A percentile compares a stretch with the other conserved stretches of the same genome.
Conservation (phyloP, 2,113 vertebrate genomes). For the Dicaeum eximium region DNA sequence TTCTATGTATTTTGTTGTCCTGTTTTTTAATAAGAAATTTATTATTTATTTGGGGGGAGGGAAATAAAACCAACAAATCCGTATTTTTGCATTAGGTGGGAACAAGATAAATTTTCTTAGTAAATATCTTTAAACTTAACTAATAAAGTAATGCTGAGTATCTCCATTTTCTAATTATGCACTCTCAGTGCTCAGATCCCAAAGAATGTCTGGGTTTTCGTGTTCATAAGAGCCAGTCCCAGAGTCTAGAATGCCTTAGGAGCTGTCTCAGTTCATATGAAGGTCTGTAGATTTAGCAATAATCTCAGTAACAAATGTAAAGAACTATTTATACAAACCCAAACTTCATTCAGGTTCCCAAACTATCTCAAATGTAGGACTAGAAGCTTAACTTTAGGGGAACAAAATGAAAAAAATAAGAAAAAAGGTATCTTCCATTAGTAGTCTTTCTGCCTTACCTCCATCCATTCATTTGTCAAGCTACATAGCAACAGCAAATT, state of each 20-base stretch:
- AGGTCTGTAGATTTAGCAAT: neutral
- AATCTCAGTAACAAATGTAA: neutral
- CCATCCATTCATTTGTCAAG: neutral
- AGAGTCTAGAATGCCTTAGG: neutral
- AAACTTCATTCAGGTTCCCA: neutral
- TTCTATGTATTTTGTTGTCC: too few species aligned
- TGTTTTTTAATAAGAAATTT: neutral
- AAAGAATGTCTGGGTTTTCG: neutral
- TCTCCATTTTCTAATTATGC: neutral
- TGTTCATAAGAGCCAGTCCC: neutral
- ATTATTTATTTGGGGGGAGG: rapidly evolving
- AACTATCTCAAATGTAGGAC: neutral
- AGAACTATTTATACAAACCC: neutral
- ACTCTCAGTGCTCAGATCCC: neutral
- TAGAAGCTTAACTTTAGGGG: neutral
- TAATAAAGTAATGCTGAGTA: neutral
- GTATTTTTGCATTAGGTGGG: neutral
- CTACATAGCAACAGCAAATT: neutral
- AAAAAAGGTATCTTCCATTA: neutral
- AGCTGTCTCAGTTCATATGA: neutral
- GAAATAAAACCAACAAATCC: neutral
- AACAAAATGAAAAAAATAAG: too few species aligned
- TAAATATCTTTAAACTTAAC: neutral
- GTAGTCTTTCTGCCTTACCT: neutral
- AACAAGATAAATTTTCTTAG: neutral